Conservation (phyloP, 2,797 vertebrate genomes). For the Megalops cyprinoides region DNA sequence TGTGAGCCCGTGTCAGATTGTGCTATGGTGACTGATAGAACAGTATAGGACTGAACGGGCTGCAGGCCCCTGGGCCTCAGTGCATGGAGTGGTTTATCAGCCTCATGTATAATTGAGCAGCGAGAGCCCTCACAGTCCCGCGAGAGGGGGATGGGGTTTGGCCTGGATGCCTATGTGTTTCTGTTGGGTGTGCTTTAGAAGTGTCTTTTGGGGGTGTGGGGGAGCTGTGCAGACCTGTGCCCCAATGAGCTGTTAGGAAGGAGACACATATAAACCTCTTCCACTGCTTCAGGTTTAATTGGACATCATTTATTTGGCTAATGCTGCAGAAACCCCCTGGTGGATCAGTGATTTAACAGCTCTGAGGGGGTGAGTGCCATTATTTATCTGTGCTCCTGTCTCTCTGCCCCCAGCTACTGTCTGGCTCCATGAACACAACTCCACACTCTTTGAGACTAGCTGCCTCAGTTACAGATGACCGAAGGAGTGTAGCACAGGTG, state of each 20-base stretch:
- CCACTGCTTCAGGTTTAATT: conserved; percentile 52
- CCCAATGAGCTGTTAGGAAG: not conserved
- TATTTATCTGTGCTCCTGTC: not conserved
- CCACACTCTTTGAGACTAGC: too few species aligned
- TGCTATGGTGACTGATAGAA: not conserved
- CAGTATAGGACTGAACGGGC: conserved; percentile 43
- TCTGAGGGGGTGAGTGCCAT: conserved; percentile 6
- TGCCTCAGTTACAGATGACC: too few species aligned
- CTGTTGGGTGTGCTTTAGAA: not conserved
- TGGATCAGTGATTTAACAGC: conserved; percentile 39
- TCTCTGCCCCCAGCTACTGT: too few species aligned
- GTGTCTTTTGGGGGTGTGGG: conserved; percentile 28
- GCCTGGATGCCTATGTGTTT: too few species aligned
- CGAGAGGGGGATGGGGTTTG: not conserved
- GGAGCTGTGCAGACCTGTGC: conserved; percentile 19
- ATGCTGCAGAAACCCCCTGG: conserved; percentile 36
- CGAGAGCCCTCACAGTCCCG: conserved; percentile 44
- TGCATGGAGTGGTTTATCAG: conserved; percentile 57
- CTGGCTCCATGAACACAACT: not conserved
- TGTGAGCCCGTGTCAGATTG: not conserved
- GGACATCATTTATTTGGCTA: conserved; percentile 55
- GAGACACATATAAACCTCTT: not conserved
- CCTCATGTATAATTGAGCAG: conserved; percentile 58
- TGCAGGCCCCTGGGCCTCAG: conserved; percentile 23
- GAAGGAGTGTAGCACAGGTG: too few species aligned